Conservation (phyloP, 2,113 vertebrate genomes). For the Elachura formosa region DNA sequence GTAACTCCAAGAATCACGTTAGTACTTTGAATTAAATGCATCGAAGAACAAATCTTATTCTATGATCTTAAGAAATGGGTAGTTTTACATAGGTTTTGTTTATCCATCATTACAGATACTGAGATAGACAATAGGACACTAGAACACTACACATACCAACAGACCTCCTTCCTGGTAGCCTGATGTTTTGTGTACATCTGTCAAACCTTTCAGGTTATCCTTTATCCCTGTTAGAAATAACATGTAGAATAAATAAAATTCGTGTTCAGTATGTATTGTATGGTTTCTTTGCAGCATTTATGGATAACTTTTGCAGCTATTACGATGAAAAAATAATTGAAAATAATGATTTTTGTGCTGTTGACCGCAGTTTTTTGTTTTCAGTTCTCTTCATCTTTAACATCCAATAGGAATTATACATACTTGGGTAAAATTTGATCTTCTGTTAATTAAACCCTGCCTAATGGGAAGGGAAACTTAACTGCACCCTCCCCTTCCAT, state of each 20-base stretch:
- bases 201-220: not conserved
- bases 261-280: not conserved
- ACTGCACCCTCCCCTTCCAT: rapidly evolving
- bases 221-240: not conserved
- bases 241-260: not conserved
- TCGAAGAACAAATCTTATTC: not conserved
- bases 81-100: not conserved
- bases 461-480: not conserved
- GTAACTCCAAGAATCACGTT: not conserved
- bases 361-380: not conserved
- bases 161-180: not conserved
- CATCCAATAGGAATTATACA: not conserved
- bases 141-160: not conserved
- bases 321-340: not conserved
- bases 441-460: not conserved
- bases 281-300: not conserved
- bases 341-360: not conserved
- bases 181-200: not conserved
- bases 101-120: not conserved
- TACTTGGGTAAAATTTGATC: not conserved
- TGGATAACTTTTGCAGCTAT: not conserved
- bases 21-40: not conserved
- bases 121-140: not conserved
- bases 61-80: not conserved
- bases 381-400: not conserved